Base-by-base conservation (phyloP, 1,140 invertebrate species). In the Macrosteles quadrilineatus region DNA sequence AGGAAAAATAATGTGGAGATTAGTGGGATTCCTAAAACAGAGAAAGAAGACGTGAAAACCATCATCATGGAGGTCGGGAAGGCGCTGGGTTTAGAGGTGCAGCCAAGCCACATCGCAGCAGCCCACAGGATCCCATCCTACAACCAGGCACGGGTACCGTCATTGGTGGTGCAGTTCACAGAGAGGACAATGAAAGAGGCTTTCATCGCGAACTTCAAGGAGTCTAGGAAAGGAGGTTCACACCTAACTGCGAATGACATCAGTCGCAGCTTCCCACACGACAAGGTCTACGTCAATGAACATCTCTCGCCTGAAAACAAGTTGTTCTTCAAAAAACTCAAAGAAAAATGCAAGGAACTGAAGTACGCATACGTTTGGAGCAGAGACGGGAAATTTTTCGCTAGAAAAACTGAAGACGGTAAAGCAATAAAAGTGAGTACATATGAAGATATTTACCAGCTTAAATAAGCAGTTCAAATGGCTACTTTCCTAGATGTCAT, bases 101-200 rank as follows among this genome's bases (percentile, higher is more conserved):
- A 19, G 47, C 14, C 14, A 4, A 50, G 21, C 47, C 47, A 50
- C 6, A 50, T 50, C 21, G 47, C 14, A 50, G 47, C 47, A 50
- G 47, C 47, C n/a, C 47, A 50, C 47, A 50, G 47, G 21, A 21
- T 50, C 21, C 47, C 47, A 19, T 50, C 47, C 47, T 50, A 11
- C 47, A 50, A 50, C 47, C 4, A 21, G 14, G n/a, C 14, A 19
- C 47, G 47, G 14, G n/a, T 4, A 21, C 47, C 47, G 21, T 6
- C 47, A 19, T n/a, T 50, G 21, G 47, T 50, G n/a, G 47, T 50
- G 47, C 47, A 50, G 47, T 50, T 50, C n/a, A 36, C 32, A 36
- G 32, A 36, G 32, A 36, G 32, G 32, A 36, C 32, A 36, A 36
- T 14, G 32, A 36, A 36, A 14, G 32, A 36, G 32, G 32, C 32